Evolutionary conservation across 53 echinoderm and acorn worm species (phyloP).

Genomic region (Temnopleurus reevesii): DNA sequence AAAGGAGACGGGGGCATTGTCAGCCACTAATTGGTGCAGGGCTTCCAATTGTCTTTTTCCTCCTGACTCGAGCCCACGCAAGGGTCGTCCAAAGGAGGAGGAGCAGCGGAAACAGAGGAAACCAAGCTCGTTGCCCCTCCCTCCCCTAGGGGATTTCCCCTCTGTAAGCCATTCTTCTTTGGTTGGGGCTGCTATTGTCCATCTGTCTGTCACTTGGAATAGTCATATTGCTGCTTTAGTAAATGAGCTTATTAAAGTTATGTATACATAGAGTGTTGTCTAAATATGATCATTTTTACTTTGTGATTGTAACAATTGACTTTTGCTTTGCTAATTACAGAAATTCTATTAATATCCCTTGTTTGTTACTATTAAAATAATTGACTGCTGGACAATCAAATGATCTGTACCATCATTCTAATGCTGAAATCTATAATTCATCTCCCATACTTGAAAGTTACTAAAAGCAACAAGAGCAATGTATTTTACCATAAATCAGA

Average conservation of each 20-base stretch:
- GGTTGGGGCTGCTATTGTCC: background rate
- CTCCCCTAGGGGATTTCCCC: background rate
- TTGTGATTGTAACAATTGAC: too few species aligned
- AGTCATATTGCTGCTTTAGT: background rate
- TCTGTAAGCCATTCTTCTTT: background rate
- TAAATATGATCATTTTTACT: too few species aligned
- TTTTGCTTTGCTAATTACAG: too few species aligned
- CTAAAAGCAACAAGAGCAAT: too few species aligned
- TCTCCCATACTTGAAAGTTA: too few species aligned
- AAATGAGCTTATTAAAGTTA: background rate
- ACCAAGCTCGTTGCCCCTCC: background rate
- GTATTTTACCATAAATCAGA: too few species aligned
- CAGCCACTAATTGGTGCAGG: constrained; percentile 5
- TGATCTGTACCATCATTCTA: too few species aligned
- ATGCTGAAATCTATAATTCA: too few species aligned
- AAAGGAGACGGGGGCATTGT: background rate
- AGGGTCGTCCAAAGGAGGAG: background rate
- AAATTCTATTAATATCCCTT: too few species aligned
- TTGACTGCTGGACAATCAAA: too few species aligned
- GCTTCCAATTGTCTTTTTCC: constrained; percentile 41
- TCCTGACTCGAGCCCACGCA: constrained; percentile 3
- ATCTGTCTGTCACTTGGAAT: background rate
- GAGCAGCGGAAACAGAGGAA: background rate
- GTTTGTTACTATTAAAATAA: too few species aligned
- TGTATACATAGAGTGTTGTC: too few species aligned